Evolutionary conservation across 1,140 invertebrate species (phyloP), one percentile per base, ranked within the genome.

Genomic region (Rhynchophorus ferrugineus): DNA sequence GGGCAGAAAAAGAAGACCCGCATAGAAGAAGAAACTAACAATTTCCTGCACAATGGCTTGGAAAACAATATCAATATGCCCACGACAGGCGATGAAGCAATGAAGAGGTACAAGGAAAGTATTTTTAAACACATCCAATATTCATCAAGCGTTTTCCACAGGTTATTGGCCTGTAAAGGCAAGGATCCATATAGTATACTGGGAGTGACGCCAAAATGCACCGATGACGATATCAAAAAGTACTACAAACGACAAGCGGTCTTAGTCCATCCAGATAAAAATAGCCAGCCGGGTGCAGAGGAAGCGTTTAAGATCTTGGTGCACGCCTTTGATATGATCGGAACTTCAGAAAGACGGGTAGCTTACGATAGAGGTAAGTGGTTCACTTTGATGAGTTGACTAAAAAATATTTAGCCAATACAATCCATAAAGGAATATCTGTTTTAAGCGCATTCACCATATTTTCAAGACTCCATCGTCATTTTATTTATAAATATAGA

Each of bases 231-330:
- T 62, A 93, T 96, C 61, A 91, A 91, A 64, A 87, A 48, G 33
- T 94, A 95, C 76, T 95, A 95, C 67, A 87, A 89, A 63, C 79
- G 85, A 58, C 92, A 95, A 72, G 91, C 91, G 2, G 85, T 95
- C 64, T 75, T 96, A 9, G 91, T 96, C 36, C 92, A 96, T 78
- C 93, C 92, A 0, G 91, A 95, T 67, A 95, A 96, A 74, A 95
- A 95, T 73, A 87, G 85, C 65, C 88, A 92, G 69, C 86, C 89
- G 7, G 91, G 93, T 41, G 91, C 93, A 6, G 92, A 95, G 68
- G 92, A 96, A 73, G 91, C 91, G 19, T 96, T 96, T 69, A 95
- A 95, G 73, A 94, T 95, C 66, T 73, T 95, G 56, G 89, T 91
- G 55, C 87, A 92, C 68, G 91, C 92, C 18, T 95, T 96, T 73